Conservation (phyloP, 2,888 invertebrate genomes). For the Norana najaformis region DNA sequence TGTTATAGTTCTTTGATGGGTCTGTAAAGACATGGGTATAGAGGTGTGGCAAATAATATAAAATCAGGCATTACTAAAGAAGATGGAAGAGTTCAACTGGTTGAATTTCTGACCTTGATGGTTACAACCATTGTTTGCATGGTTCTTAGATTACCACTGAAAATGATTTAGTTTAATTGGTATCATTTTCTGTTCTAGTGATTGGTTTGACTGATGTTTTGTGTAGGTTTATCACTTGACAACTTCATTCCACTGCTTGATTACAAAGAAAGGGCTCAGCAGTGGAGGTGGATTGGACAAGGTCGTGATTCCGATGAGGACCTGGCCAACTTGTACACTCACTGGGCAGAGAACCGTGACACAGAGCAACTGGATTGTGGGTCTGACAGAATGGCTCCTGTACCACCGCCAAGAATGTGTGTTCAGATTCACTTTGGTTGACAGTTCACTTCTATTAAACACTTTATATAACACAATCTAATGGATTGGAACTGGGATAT, state of each 20-base stretch:
- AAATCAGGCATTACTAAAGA: not conserved
- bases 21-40: not conserved
- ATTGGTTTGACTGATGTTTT: slow-evolving; percentile 8
- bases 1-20: not conserved
- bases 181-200: not conserved
- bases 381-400: slow-evolving; percentile 58
- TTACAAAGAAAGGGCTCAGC: slow-evolving; percentile 71
- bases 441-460: not conserved
- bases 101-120: not conserved
- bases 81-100: not conserved
- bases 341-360: slow-evolving; percentile 70
- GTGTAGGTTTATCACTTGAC: slow-evolving; percentile 71
- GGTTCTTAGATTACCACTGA: not conserved
- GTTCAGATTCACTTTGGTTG: not conserved
- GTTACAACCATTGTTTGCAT: not conserved
- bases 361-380: slow-evolving; percentile 64
- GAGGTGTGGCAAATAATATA: not conserved
- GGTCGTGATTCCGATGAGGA: slow-evolving; percentile 78
- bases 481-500: not conserved
- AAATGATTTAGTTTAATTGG: not conserved
- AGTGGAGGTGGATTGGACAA: slow-evolving; percentile 90
- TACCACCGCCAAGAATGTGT: slow-evolving; percentile 62
- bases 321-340: slow-evolving; percentile 75
- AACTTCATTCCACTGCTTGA: slow-evolving; percentile 88
- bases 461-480: not conserved